Conservation (phyloP, 2,888 invertebrate genomes). For the Daptonema setosum region DNA sequence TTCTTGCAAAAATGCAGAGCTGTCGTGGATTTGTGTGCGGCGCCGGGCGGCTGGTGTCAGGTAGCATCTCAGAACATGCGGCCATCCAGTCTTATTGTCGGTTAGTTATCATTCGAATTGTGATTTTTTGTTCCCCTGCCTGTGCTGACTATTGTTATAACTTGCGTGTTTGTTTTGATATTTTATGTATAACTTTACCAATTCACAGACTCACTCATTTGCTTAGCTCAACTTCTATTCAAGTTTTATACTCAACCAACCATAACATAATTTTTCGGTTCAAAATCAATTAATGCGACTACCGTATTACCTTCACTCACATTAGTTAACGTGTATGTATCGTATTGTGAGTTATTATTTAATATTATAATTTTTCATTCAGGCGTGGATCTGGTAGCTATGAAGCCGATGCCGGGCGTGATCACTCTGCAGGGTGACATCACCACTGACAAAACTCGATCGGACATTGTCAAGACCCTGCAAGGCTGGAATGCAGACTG, state of each 20-base stretch:
- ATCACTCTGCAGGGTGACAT: slow-evolving; percentile 78
- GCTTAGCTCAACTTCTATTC: no score
- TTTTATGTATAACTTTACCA: no score
- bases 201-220: no score
- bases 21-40: slow-evolving; percentile 91
- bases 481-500: slow-evolving; percentile 91
- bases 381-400: slow-evolving; percentile 83
- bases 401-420: slow-evolving; percentile 67
- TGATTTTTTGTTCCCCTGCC: neutral
- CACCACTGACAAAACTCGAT: slow-evolving; percentile 52
- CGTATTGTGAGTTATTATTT: neutral
- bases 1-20: slow-evolving; percentile 86
- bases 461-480: slow-evolving; percentile 31
- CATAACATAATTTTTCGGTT: no score
- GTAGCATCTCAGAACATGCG: slow-evolving; percentile 95
- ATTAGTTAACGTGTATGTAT: neutral
- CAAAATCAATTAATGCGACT: no score
- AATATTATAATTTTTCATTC: neutral
- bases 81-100: slow-evolving; percentile 72
- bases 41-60: slow-evolving; percentile 92
- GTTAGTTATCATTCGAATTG: slow-evolving; percentile 19
- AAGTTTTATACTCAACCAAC: no score
- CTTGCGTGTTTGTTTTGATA: neutral
- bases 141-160: neutral
- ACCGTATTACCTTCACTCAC: no score